Evolutionary conservation across 2,888 invertebrate genomes (phyloP).

Genomic region (Sphinx pinastri): DNA sequence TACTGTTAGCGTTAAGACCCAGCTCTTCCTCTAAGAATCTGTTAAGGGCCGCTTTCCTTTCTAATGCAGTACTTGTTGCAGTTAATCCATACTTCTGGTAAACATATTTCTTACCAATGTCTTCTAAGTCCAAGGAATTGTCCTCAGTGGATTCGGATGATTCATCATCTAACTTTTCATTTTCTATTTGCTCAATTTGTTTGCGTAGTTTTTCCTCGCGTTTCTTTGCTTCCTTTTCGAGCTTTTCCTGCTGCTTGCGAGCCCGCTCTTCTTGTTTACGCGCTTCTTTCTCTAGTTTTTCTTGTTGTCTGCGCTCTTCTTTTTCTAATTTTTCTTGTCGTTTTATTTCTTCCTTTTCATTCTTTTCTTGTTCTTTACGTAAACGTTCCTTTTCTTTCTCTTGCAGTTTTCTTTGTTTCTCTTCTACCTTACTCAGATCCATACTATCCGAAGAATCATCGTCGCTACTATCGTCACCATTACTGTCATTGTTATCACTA

Average conservation of each 20-base stretch:
- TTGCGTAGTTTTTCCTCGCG: slow-evolving; percentile 52
- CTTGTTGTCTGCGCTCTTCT: slow-evolving; percentile 51
- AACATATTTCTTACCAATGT: slow-evolving; percentile 69
- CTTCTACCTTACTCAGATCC: slow-evolving; percentile 27
- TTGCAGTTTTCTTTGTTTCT: slow-evolving; percentile 32
- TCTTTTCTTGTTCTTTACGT: slow-evolving; percentile 37
- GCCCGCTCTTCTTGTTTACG: slow-evolving; percentile 49
- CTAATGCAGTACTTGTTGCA: slow-evolving; percentile 56
- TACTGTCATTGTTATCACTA: slow-evolving; percentile 41
- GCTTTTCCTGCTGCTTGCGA: slow-evolving; percentile 47
- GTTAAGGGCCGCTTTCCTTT: slow-evolving; percentile 61
- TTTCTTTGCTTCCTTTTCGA: slow-evolving; percentile 54
- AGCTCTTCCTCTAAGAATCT: slow-evolving; percentile 67
- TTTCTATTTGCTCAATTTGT: slow-evolving; percentile 49
- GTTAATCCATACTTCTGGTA: slow-evolving; percentile 67
- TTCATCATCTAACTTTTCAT: slow-evolving; percentile 50
- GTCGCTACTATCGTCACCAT: slow-evolving; percentile 37
- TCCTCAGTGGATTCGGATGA: slow-evolving; percentile 54
- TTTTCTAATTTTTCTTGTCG: slow-evolving; percentile 35
- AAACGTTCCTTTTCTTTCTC: slow-evolving; percentile 35
- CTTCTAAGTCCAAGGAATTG: slow-evolving; percentile 66
- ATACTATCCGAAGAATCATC: slow-evolving; percentile 34
- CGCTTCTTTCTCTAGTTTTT: slow-evolving; percentile 52
- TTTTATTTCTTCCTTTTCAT: slow-evolving; percentile 32
- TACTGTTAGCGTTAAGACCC: slow-evolving; percentile 64